Evolutionary conservation across 2,888 invertebrate species (phyloP).

Genomic region (Cryptocheilus praepositus): DNA sequence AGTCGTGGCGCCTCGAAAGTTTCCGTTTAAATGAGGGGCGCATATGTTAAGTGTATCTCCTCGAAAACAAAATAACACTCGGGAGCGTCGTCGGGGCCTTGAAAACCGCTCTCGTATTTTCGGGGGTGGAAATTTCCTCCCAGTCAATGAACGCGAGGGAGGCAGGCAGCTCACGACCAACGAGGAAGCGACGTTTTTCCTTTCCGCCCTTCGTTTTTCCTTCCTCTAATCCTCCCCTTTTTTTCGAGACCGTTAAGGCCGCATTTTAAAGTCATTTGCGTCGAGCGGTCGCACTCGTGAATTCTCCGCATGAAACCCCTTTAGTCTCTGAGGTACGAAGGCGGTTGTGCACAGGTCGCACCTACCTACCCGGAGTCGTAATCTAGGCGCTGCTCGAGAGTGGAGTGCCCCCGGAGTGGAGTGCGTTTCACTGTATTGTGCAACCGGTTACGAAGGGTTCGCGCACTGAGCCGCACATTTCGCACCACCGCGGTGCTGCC

Average conservation of each 20-base stretch:
- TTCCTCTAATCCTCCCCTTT: no score
- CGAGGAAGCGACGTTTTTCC: no score
- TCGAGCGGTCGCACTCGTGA: constrained; percentile 41
- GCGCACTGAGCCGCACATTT: constrained; percentile 22
- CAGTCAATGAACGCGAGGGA: no score
- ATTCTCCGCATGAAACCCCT: constrained; percentile 36
- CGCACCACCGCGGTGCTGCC: constrained; percentile 16
- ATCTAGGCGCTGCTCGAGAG: constrained; percentile 43
- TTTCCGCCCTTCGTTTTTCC: no score
- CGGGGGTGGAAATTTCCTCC: neutral
- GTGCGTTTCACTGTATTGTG: constrained; percentile 50
- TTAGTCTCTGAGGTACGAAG: constrained; percentile 40
- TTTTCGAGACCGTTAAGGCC: constrained; percentile 27
- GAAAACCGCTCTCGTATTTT: constrained; percentile 11
- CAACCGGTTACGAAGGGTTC: constrained; percentile 28
- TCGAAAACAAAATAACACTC: no score
- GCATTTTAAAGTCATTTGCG: constrained; percentile 51
- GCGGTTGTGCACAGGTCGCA: constrained; percentile 39
- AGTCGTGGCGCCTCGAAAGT: constrained; percentile 6
- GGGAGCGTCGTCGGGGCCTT: neutral
- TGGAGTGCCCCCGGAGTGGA: constrained; percentile 40
- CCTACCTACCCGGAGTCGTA: constrained; percentile 42
- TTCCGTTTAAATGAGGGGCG: neutral
- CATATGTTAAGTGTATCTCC: no score
- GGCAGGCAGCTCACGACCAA: no score